Conservation (phyloP, 2,888 invertebrate genomes). For the Chesias legatella region DNA sequence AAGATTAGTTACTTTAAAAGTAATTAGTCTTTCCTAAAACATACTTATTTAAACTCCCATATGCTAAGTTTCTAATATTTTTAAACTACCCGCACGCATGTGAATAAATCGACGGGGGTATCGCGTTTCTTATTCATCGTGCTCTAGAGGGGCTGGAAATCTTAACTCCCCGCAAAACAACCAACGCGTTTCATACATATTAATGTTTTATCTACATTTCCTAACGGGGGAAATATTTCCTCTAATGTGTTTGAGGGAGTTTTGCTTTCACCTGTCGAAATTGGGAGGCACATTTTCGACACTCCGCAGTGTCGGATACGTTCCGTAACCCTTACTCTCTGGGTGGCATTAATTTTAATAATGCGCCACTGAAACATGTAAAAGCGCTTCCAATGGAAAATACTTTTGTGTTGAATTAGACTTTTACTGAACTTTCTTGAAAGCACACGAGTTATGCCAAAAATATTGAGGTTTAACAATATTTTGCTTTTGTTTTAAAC, state of each 20-base stretch:
- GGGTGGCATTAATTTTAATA: slow-evolving; percentile 31
- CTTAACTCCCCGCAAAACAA: slow-evolving; percentile 66
- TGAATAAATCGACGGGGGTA: slow-evolving; percentile 22
- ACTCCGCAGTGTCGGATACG: slow-evolving; percentile 28
- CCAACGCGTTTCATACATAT: slow-evolving; percentile 68
- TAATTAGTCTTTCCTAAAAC: no score
- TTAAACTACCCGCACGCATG: no score
- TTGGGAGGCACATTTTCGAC: slow-evolving; percentile 39
- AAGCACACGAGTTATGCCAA: no score
- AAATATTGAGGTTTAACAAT: no score
- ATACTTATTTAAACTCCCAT: no score
- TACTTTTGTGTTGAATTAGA: slow-evolving; percentile 19
- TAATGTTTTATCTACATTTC: slow-evolving; percentile 72
- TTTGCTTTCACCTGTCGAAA: slow-evolving; percentile 58
- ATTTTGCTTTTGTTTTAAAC: no score
- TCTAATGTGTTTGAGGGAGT: slow-evolving; percentile 64
- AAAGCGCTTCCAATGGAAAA: slow-evolving; percentile 22
- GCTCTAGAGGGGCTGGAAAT: slow-evolving; percentile 58
- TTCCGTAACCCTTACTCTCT: slow-evolving; percentile 23
- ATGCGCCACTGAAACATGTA: slow-evolving; percentile 17
- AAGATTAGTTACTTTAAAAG: no score
- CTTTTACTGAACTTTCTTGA: background rate
- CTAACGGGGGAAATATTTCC: slow-evolving; percentile 53
- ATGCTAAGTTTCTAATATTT: no score
- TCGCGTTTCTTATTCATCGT: slow-evolving; percentile 64